Conservation (phyloP, 2,113 vertebrate species). For the Tapirus terrestris region DNA sequence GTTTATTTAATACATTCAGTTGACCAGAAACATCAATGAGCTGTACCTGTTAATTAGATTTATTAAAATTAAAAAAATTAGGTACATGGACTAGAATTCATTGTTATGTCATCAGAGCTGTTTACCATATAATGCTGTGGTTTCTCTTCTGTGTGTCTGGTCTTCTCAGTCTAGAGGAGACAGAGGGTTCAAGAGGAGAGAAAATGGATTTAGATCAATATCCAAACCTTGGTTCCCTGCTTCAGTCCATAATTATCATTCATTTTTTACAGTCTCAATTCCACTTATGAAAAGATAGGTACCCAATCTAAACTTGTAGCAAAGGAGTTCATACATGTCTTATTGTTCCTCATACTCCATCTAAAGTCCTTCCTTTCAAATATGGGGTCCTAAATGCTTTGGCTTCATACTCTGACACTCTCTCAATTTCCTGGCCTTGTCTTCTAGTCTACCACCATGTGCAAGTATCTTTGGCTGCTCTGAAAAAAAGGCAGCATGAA, state of each 20-base stretch:
- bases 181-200: not conserved
- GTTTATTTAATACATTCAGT: slow-evolving; percentile 8
- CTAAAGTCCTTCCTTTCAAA: not conserved
- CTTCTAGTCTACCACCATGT: not conserved
- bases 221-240: not conserved
- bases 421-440: not conserved
- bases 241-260: not conserved
- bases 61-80: not conserved
- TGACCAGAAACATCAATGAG: not conserved
- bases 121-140: not conserved
- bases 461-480: not conserved
- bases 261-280: not conserved
- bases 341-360: not conserved
- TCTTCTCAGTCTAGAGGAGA: not conserved
- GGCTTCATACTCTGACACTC: not conserved
- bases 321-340: not conserved
- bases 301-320: not conserved
- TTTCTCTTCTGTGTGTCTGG: not conserved
- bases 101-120: not conserved
- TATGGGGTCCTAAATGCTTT: not conserved
- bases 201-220: not conserved
- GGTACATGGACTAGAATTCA: not conserved
- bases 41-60: not conserved
- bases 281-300: not conserved
- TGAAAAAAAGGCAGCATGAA: not conserved